Evolutionary conservation across 2,113 vertebrate species (phyloP), one percentile per base, ranked within the genome.

Genomic region (Hyaena hyaena): DNA sequence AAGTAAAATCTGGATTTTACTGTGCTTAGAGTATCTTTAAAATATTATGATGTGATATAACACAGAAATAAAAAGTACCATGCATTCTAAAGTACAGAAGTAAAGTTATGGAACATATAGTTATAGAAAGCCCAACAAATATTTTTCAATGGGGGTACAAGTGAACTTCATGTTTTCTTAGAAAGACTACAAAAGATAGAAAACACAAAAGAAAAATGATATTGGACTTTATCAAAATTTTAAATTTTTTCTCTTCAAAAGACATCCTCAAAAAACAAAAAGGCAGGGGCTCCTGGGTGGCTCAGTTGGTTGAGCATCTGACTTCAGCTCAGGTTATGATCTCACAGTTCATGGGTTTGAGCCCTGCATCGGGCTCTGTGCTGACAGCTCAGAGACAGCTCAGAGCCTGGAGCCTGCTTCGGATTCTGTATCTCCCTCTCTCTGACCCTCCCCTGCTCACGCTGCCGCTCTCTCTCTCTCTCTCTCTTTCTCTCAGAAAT

Each of bases 1-100:
- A 91, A 88, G 10, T 96, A 15, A 95, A 84, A 39, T 15, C 8
- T 90, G 23, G 24, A 15, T 63, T 39, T 87, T 65, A 89, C 10
- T 43, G 35, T 43, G 15, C 15, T 88, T 84, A 63, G 88, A 88
- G 90, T 95, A 65, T 39, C 17, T 83, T 93, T 53, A 84, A 95
- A 83, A 83, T 77, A 91, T 58, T 88, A 24, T 3, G 21, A 71
- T 15, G 2, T 66, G 45, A 65, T 79, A 12, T 43, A 31, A 50
- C 35, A 58, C 77, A 83, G 24, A 82, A 90, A 82, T 74, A 19
- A 68, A 95, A 69, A 48, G 48, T 21, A 55, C 3, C 65, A 19
- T 55, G 19, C 43, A 35, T 39, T 35, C 15, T 86, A 93, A 93
- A 83, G 4, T 8, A 69, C 24, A 21, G 24, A 77, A 73, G n/a